phyloP scores from a whole-genome alignment of 2,888 invertebrate genomes.

The Perithous albicinctus region DNA sequence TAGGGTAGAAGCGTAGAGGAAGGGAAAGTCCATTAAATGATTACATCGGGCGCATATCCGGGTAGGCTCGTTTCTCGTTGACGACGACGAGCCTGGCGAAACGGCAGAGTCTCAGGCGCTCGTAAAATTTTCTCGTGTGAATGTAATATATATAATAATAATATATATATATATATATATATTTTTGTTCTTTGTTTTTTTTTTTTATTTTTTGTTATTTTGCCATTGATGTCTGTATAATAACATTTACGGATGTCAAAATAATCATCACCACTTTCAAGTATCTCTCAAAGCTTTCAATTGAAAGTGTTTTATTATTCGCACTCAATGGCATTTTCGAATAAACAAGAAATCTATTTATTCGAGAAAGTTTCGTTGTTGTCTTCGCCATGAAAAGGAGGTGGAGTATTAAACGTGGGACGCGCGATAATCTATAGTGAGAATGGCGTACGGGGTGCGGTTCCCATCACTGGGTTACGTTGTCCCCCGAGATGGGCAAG shows the following conservation, averaged over 20 bases:
- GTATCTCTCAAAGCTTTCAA: no score
- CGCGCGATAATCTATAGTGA: conserved; percentile 78
- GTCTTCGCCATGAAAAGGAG: conserved; percentile 23
- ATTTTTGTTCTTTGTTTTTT: no score
- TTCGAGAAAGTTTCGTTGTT: conserved; percentile 1
- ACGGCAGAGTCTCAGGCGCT: neutral
- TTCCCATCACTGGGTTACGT: conserved; percentile 33
- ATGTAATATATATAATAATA: conserved; percentile 53
- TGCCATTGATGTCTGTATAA: no score
- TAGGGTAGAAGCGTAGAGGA: conserved; percentile 18
- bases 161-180: no score
- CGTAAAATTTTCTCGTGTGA: conserved; percentile 66
- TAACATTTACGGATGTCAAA: no score
- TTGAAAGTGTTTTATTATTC: no score
- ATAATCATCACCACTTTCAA: no score
- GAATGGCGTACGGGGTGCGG: conserved; percentile 60
- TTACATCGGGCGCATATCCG: conserved; percentile 63
- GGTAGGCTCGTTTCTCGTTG: conserved; percentile 5
- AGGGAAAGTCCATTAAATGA: conserved; percentile 70
- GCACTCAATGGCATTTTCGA: no score
- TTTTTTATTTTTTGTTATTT: no score
- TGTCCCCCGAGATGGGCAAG: conserved; percentile 48
- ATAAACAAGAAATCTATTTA: neutral
- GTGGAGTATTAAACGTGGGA: conserved; percentile 72
- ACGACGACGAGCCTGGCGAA: neutral